These are phyloP conservation scores for Pocillopora damicornis DNA, from an alignment of 64 coral and sea anemone genomes.

Conservation along the genomic window DNA sequence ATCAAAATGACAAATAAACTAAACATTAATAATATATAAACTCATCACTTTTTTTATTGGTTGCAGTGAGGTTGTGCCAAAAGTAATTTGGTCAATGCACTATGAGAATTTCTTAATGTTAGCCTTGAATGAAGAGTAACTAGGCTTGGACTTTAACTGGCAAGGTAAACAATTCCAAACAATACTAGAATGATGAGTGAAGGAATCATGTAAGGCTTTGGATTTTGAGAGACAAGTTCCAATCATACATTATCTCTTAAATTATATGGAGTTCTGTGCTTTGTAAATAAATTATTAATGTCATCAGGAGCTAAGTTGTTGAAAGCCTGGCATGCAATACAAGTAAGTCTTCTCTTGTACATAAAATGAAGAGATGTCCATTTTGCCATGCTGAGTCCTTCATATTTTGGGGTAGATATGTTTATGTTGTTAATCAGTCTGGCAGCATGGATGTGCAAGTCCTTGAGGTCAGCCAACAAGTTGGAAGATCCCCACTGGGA, in stretches of 20 bases:
- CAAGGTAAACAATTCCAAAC: constrained; percentile 35
- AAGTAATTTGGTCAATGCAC: constrained; percentile 5
- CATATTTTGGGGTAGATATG: constrained; percentile 4
- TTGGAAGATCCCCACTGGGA: constrained; percentile 23
- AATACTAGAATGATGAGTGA: constrained; percentile 10
- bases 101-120: constrained; percentile 25
- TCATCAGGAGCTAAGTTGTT: not conserved
- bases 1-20: too few relatives aligned
- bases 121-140: constrained; percentile 16
- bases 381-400: constrained; percentile 30
- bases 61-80: not conserved
- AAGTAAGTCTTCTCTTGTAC: constrained; percentile 17
- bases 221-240: not conserved
- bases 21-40: too few relatives aligned
- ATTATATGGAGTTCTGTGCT: constrained; percentile 29
- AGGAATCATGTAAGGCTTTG: constrained; percentile 26
- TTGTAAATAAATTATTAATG: constrained; percentile 25
- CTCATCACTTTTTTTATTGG: not conserved
- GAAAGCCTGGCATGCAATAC: constrained; percentile 28
- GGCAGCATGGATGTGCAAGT: constrained; percentile 16
- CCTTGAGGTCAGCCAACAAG: constrained; percentile 1
- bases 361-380: constrained; percentile 24
- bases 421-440: constrained; percentile 45
- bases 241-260: constrained; percentile 8
- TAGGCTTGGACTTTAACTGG: constrained; percentile 5